Evolutionary conservation across 2,888 invertebrate genomes (phyloP).

Genomic region (Thumatha senex): DNA sequence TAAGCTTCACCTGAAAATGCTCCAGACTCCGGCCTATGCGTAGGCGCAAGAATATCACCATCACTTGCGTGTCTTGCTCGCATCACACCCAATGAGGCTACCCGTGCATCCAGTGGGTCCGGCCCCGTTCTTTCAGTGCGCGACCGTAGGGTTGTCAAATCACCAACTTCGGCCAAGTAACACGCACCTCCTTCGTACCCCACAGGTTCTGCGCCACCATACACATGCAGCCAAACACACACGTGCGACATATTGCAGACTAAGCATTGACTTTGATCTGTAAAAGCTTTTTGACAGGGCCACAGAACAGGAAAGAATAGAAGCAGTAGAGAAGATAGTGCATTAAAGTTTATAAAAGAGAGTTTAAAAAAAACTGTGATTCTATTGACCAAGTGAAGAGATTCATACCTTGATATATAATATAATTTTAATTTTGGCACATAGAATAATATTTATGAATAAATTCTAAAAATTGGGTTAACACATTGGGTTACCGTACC

Average conservation of each 20-base stretch:
- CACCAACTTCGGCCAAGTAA: conserved; percentile 50
- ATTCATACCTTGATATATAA: neutral
- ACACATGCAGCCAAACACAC: conserved; percentile 21
- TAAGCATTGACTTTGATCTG: conserved; percentile 19
- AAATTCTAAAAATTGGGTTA: no score
- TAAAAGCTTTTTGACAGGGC: conserved; percentile 10
- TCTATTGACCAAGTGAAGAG: no score
- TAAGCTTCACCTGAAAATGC: conserved; percentile 67
- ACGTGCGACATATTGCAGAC: conserved; percentile 21
- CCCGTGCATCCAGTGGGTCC: conserved; percentile 7
- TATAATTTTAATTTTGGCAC: no score
- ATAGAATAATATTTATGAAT: no score
- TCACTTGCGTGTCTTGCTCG: conserved; percentile 68
- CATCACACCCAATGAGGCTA: conserved; percentile 15
- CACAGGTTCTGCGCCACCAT: conserved; percentile 54
- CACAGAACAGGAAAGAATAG: neutral
- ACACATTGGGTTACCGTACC: no score
- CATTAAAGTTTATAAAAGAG: neutral
- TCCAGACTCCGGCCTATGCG: conserved; percentile 67
- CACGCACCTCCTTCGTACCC: conserved; percentile 65
- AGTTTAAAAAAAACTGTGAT: neutral
- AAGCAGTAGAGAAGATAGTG: neutral
- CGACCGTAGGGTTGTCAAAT: conserved; percentile 21
- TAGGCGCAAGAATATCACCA: conserved; percentile 70
- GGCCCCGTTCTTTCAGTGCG: conserved; percentile 7